Evolutionary conservation across 2,113 vertebrate genomes (phyloP), one percentile per base, ranked within the genome.

Genomic region (Actinemys pallida): DNA sequence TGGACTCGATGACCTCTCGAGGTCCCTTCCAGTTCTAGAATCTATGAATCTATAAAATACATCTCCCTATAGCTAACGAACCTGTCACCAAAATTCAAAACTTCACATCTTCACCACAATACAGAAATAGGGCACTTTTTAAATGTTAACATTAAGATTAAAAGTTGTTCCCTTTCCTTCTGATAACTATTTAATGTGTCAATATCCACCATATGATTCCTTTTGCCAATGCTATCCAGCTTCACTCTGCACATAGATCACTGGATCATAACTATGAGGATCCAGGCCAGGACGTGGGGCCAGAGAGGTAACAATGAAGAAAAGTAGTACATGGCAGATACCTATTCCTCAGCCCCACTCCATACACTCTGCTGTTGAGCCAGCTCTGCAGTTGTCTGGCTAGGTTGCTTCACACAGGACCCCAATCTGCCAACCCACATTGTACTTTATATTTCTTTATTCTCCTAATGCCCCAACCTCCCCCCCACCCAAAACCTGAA

Each of bases 341-440:
- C 6, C 10, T 78, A 47, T 20, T 78, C 75, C 75, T 10, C 75
- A 59, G 81, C 86, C 9, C 42, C 25, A 16, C 10, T 6, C 17
- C 47, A 69, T 13, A 86, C 69, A 90, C n/a, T 72, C 8, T 69
- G 35, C 19, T 2, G 5, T 35, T 81, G 31, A 65, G 57, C 6
- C 2, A 88, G 45, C 3, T 3, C 5, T 7, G 65, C 2, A 8
- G 7, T 31, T 50, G 91, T 69, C 89, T 84, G 11, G 11, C 52
- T 83, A 88, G 8, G 25, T 56, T 72, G 27, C 3, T 88, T 72
- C 62, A 83, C 0, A 0, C 92, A 54, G 84, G 88, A 87, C 22
- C 2, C 50, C 25, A 88, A 76, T 87, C 82, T 91, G 6, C 1
- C 29, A 72, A 82, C 76, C 59, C 82, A 86, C 83, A 86, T 54